These are phyloP conservation scores for Melanostoma scalare DNA, from an alignment of 2,888 invertebrate species.

Conservation along the genomic window DNA sequence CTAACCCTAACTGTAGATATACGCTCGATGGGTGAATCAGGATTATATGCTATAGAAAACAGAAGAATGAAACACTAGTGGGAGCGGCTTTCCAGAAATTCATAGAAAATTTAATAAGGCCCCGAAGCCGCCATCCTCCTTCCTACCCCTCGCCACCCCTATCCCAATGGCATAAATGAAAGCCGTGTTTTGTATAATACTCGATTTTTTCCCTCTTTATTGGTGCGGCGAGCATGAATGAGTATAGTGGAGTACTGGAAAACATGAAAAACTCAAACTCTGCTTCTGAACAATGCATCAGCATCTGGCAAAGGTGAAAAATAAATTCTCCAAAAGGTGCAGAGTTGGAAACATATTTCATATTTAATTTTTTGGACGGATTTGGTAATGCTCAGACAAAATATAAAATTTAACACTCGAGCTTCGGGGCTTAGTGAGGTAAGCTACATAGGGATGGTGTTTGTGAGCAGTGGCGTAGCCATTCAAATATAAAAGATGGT, in stretches of 20 bases:
- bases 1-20: constrained; percentile 5
- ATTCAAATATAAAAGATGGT: too few species aligned
- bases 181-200: constrained; percentile 43
- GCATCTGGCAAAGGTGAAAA: constrained; percentile 55
- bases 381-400: constrained; percentile 67
- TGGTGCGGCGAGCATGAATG: constrained; percentile 37
- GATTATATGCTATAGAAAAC: constrained; percentile 19
- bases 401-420: constrained; percentile 70
- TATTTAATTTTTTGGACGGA: constrained; percentile 73
- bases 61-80: neutral
- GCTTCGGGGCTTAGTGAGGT: constrained; percentile 49
- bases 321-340: constrained; percentile 70
- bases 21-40: constrained; percentile 12
- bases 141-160: neutral
- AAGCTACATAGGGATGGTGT: constrained; percentile 17
- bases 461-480: neutral
- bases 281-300: constrained; percentile 51
- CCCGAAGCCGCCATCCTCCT: neutral
- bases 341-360: constrained; percentile 72
- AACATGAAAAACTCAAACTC: constrained; percentile 28
- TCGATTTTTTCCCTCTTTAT: constrained; percentile 41
- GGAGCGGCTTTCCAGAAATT: constrained; percentile 32
- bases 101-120: constrained; percentile 60
- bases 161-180: constrained; percentile 52
- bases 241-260: constrained; percentile 1